Evolutionary conservation across 2,797 vertebrate species (phyloP), one percentile per base, ranked within the genome.

Genomic region (Acanthopagrus latus): DNA sequence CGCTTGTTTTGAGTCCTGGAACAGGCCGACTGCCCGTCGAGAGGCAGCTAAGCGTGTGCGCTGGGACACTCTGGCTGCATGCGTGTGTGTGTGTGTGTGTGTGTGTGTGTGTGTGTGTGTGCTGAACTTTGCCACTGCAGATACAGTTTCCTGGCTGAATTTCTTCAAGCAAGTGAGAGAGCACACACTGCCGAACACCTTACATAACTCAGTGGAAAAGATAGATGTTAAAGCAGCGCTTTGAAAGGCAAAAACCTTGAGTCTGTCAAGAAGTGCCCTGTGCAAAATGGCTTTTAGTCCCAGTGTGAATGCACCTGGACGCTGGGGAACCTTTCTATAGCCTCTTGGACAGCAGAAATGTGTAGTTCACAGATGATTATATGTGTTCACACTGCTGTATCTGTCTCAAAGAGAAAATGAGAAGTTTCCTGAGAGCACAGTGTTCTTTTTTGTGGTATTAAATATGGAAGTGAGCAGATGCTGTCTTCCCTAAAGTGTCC

Each of bases 1-100:
- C 92, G 0, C 84, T 95, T 96, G 86, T 95, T 96, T 90, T 96
- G 96, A 2, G 95, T 94, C 92, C 96, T 96, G 71, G 94, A 95
- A 80, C 95, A 96, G 71, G 95, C 94, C 0, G 95, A 94, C 68
- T 97, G 97, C 0, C 96, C 96, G 0, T 95, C 95, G 12, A 97
- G 94, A 33, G 96, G 95, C 64, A 97, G 94, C 59, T 95, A 93
- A 6, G 96, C 96, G 65, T 83, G 80, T 57, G 68, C 27, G 47
- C 59, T 20, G 67, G 71, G 62, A 65, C 78, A 55, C 72, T 68
- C 70, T 74, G 62, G 78, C 60, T 57, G 79, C 58, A 50, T 7
- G 41, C 13, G 41, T 56, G 70, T 43, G 41, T 43, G 41, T 6
- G 47, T 13, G 41, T 43, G 41, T 6, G 47, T 13, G 41, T 43